These are phyloP conservation scores for Neosilurus hyrtlii DNA, from an alignment of 2,797 vertebrate genomes.

Conservation along the genomic window DNA sequence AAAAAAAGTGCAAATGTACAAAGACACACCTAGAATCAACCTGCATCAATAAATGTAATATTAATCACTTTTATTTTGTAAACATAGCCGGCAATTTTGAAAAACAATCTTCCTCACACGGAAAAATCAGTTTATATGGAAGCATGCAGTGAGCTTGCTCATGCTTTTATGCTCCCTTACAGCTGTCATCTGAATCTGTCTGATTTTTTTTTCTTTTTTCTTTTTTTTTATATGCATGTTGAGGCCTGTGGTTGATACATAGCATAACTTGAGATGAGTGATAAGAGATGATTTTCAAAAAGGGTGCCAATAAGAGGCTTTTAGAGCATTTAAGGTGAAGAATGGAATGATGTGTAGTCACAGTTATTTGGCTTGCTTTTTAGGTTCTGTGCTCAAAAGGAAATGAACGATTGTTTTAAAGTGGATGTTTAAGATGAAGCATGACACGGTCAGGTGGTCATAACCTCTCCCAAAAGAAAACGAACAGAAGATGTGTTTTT, in stretches of 20 bases:
- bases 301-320: conserved; percentile 13
- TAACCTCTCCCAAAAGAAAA: background rate
- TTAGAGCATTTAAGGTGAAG: background rate
- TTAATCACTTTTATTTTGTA: background rate
- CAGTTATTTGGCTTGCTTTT: background rate
- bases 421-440: background rate
- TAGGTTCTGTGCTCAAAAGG: background rate
- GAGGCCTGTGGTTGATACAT: conserved; percentile 30
- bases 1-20: conserved; percentile 42
- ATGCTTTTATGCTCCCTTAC: background rate
- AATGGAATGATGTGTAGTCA: conserved; percentile 14
- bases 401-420: background rate
- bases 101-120: background rate
- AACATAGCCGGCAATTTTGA: background rate
- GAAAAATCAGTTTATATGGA: background rate
- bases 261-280: conserved; percentile 7
- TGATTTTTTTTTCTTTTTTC: background rate
- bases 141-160: background rate
- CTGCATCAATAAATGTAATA: background rate
- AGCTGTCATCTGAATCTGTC: background rate
- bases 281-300: conserved; percentile 22
- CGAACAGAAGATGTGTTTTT: background rate
- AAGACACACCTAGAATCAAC: conserved; percentile 49
- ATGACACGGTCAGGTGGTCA: conserved; percentile 9
- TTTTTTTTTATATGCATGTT: conserved; percentile 20